Base-by-base conservation (phyloP, 1,140 invertebrate species). In the Druon quercuslanigerum region DNA sequence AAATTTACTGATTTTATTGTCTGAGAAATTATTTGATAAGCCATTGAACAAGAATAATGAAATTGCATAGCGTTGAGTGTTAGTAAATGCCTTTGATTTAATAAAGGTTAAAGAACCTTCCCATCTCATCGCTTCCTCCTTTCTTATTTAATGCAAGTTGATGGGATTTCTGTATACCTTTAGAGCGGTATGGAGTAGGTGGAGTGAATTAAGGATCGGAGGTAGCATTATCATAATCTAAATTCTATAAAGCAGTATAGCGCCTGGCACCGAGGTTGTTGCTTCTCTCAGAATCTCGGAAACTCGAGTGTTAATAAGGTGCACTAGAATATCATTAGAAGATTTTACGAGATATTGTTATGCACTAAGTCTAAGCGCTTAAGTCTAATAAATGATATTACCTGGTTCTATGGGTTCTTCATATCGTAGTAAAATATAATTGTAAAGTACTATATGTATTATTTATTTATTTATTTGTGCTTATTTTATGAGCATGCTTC, bases 191-290 rank as follows among this genome's bases (percentile, higher is more conserved):
- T 16, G 57, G 57, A 66, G 16, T 6, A 33, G 57, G 33, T 33
- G 25, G 57, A 66, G 57, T 66, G 57, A 66, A 66, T 66, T 66
- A 66, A 19, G 57, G 57, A 66, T 33, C 57, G 25, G 25, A 66
- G 20, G 52, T 54, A 54, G 52, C 33, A 33, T 66, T 66, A 66
- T 66, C 57, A 66, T 66, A 66, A 40, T 66, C 33, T 66, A 66
- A 66, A 66, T 66, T 5, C 57, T 66, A 66, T 66, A 12, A 66
- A 66, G 57, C 57, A 33, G 57, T 66, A 5, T 16, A 33, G 57
- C 25, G 20, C 57, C 33, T 14, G 25, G 57, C 57, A 25, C 25
- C 25, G 14, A 33, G 25, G 57, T 66, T 33, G 20, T 66, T 66
- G 57, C 33, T 40, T 33, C 20, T 14, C 57, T 66, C 13, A 13